These are phyloP conservation scores for Bryconaethiops microstoma DNA, from an alignment of 2,797 vertebrate genomes.

Conservation along the genomic window DNA sequence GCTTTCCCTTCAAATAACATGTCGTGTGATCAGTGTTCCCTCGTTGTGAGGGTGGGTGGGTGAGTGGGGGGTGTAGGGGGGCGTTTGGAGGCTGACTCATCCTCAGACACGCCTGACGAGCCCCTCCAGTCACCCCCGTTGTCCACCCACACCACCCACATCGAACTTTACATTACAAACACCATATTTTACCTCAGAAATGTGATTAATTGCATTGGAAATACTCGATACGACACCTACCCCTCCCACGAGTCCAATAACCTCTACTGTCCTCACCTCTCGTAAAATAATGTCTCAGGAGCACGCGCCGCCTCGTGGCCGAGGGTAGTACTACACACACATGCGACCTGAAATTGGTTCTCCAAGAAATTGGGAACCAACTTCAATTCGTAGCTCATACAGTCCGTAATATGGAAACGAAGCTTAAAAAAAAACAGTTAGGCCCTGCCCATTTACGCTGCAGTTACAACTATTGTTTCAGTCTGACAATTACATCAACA, in stretches of 20 bases:
- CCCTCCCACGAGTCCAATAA: constrained; percentile 61
- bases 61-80: constrained; percentile 23
- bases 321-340: background rate
- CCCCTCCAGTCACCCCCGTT: background rate
- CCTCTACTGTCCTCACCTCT: constrained; percentile 68
- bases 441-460: too few species aligned
- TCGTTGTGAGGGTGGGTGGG: background rate
- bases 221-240: constrained; percentile 30
- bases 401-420: too few species aligned
- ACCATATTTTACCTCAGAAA: background rate
- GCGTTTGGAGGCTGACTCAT: constrained; percentile 47
- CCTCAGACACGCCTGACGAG: constrained; percentile 13
- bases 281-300: constrained; percentile 1
- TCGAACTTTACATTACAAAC: background rate
- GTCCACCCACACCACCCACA: constrained; percentile 21
- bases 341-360: too few species aligned
- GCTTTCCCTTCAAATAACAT: background rate
- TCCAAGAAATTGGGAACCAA: too few species aligned
- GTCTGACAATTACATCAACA: too few species aligned
- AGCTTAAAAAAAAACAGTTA: too few species aligned
- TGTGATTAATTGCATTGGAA: background rate
- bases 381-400: too few species aligned
- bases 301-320: constrained; percentile 59
- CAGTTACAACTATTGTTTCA: too few species aligned
- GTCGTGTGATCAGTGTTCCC: background rate